Conservation (phyloP, 2,113 vertebrate species). For the Sclerurus mexicanus region DNA sequence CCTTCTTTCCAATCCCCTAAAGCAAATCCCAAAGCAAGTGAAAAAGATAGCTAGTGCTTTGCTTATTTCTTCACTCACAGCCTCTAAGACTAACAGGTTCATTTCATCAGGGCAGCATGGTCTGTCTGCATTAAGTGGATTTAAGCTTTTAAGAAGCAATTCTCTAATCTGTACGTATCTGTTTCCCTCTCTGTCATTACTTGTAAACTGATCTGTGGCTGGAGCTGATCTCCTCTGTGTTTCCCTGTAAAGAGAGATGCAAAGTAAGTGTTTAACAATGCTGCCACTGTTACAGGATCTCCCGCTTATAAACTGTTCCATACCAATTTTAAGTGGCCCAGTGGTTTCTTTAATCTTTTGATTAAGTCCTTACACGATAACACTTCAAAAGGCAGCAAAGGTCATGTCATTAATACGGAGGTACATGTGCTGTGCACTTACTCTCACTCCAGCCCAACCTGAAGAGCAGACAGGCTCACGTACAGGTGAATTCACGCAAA, state of each 20-base stretch:
- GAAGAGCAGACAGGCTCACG: not conserved
- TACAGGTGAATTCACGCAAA: not conserved
- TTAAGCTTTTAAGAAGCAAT: slow-evolving; percentile 29
- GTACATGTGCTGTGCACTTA: not conserved
- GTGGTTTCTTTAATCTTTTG: not conserved
- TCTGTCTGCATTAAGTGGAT: not conserved
- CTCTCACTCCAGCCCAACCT: not conserved
- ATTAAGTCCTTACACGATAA: slow-evolving; percentile 1
- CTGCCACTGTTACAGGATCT: not conserved
- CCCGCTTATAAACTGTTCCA: not conserved
- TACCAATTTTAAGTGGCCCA: not conserved
- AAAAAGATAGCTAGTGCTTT: not conserved
- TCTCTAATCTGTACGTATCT: slow-evolving; percentile 21
- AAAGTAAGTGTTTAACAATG: not conserved
- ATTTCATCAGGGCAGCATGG: not conserved
- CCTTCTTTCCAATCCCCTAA: not conserved
- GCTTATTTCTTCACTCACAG: not conserved
- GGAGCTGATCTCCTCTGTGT: not conserved
- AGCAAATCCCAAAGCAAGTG: not conserved
- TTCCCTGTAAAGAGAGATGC: not conserved
- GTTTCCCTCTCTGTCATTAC: slow-evolving; percentile 39
- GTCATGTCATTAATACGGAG: not conserved
- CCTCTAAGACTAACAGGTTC: not conserved
- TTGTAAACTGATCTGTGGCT: slow-evolving; percentile 27
- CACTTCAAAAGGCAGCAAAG: not conserved